Conservation (phyloP, 2,113 vertebrate genomes). For the Phyllostomus discolor region DNA sequence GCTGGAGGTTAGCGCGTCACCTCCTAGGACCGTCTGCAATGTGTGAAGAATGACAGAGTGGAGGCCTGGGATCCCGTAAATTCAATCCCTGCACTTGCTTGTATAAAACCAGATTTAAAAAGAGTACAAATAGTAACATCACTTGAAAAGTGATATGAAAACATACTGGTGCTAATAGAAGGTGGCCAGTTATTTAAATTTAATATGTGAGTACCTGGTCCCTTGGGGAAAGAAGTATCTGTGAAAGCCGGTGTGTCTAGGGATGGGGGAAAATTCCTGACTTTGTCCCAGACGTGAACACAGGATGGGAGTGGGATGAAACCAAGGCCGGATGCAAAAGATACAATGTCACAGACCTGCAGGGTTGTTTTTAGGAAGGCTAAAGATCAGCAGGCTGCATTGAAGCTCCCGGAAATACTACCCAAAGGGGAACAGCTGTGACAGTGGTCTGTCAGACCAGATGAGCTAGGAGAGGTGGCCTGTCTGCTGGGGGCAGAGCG, state of each 20-base stretch:
- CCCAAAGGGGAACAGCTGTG: not conserved
- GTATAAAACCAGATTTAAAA: not conserved
- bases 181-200: not conserved
- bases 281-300: rapidly evolving
- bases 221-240: not conserved
- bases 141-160: not conserved
- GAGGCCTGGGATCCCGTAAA: rapidly evolving
- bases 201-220: not conserved
- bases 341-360: not conserved
- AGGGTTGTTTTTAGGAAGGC: not conserved
- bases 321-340: not conserved
- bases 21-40: not conserved
- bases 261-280: not conserved
- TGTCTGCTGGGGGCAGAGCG: not conserved
- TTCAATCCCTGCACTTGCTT: not conserved
- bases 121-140: not conserved
- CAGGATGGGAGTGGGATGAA: not conserved
- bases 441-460: not conserved
- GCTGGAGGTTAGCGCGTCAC: too few species aligned
- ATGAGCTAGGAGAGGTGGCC: not conserved
- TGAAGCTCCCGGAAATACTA: not conserved
- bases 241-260: not conserved
- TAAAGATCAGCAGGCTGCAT: not conserved
- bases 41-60: not conserved
- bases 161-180: not conserved